phyloP scores from a whole-genome alignment of 2,797 vertebrate genomes.

The Pteropus rufus region DNA sequence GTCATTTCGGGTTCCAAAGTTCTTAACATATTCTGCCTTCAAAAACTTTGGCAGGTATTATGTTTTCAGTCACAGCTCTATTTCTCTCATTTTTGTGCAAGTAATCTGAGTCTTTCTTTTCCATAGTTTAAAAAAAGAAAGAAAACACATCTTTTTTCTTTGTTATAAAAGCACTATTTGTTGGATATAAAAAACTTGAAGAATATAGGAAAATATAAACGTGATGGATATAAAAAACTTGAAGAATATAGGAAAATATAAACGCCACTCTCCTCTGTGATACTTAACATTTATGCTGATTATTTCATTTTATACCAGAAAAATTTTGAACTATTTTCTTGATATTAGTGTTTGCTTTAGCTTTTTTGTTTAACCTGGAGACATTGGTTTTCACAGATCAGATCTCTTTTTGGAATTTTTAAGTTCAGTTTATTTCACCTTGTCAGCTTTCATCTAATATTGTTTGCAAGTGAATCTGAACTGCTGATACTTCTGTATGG shows the following conservation, averaged over 20 bases:
- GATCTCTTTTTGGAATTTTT: not conserved
- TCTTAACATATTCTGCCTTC: constrained; percentile 20
- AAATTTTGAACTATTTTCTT: not conserved
- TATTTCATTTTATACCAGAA: not conserved
- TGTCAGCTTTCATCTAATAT: not conserved
- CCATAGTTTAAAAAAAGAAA: not conserved
- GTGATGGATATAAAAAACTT: not conserved
- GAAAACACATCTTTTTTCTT: not conserved
- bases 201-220: not conserved
- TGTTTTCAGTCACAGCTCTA: not conserved
- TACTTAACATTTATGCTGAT: not conserved
- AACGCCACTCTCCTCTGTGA: not conserved
- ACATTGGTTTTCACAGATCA: not conserved
- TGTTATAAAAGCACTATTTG: not conserved
- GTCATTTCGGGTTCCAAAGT: constrained; percentile 47
- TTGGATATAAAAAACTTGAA: not conserved
- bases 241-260: not conserved
- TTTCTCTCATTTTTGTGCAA: constrained; percentile 17
- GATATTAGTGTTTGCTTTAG: not conserved
- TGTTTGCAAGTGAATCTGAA: not conserved
- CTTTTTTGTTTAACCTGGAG: not conserved
- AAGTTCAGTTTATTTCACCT: constrained; percentile 35
- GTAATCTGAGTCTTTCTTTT: constrained; percentile 8
- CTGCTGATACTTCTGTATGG: not conserved
- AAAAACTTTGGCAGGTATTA: constrained; percentile 29